Percentiles rank a stretch among this genome's conserved stretches.
These are phyloP conservation scores for Venustaconcha ellipsiformis DNA, from an alignment of 1,140 invertebrate species.

Conservation along the genomic window DNA sequence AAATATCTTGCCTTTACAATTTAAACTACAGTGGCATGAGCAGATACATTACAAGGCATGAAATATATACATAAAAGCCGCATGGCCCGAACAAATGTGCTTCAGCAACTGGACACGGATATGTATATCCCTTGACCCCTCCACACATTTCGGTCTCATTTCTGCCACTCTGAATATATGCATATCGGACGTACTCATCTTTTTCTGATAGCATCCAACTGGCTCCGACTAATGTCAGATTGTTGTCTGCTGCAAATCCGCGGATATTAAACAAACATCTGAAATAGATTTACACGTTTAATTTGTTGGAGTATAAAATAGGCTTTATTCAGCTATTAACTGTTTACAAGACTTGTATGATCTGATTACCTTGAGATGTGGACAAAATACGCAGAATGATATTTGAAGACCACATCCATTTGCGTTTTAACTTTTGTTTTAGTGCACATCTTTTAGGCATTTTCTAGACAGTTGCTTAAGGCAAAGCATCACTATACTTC, in stretches of 20 bases:
- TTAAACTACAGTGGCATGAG: too few species aligned
- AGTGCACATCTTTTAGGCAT: neutral
- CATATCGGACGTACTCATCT: slow-evolving; percentile 26
- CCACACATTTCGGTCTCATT: too few species aligned
- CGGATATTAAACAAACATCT: slow-evolving; percentile 40
- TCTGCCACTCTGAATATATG: neutral
- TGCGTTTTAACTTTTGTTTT: neutral
- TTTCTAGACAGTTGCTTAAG: too few species aligned
- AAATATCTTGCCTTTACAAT: too few species aligned
- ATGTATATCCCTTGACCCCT: too few species aligned
- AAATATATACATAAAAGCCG: too few species aligned
- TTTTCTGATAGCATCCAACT: slow-evolving; percentile 30
- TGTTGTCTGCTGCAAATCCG: slow-evolving; percentile 22
- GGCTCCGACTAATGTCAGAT: slow-evolving; percentile 37
- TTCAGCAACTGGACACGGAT: too few species aligned
- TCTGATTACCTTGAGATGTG: neutral
- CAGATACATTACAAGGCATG: too few species aligned
- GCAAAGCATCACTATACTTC: too few species aligned
- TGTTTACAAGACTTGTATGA: neutral
- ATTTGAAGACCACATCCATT: neutral
- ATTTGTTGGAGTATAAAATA: neutral
- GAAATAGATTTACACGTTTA: slow-evolving; percentile 7
- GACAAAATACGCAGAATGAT: neutral
- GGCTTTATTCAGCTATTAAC: neutral
- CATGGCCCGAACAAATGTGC: too few species aligned